phyloP scores from a whole-genome alignment of 2,888 invertebrate genomes.

The Oligia fasciuncula region DNA sequence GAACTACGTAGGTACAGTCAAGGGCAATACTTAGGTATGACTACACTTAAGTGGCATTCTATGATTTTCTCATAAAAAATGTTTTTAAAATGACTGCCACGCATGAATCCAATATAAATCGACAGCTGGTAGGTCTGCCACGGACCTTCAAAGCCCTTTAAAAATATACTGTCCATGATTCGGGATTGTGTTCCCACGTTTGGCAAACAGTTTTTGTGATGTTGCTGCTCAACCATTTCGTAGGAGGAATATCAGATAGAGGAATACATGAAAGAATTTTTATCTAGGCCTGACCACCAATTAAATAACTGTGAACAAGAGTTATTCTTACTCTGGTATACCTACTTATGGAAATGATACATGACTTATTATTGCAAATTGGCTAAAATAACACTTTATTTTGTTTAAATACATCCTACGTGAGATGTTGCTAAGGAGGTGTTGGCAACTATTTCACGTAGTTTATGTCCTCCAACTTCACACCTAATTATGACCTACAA shows the following conservation, averaged over 20 bases:
- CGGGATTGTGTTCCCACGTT: background rate
- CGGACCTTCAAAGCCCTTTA: background rate
- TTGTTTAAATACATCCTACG: background rate
- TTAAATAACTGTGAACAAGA: background rate
- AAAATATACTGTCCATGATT: background rate
- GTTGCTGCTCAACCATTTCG: slow-evolving; percentile 3
- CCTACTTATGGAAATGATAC: background rate
- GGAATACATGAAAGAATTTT: background rate
- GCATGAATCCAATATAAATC: no score
- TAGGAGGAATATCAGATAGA: no score
- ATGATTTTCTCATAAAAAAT: background rate
- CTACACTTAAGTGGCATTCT: background rate
- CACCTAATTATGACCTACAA: slow-evolving; percentile 18
- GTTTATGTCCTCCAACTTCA: slow-evolving; percentile 5
- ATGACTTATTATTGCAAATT: background rate
- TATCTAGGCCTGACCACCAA: background rate
- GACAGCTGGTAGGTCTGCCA: no score
- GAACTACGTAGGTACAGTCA: background rate
- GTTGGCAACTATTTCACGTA: slow-evolving; percentile 8
- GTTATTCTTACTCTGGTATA: background rate
- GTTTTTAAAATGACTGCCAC: background rate
- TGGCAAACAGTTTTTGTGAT: slow-evolving; percentile 1
- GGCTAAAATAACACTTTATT: background rate
- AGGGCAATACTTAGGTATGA: background rate
- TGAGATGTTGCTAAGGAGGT: slow-evolving; percentile 6